Percentiles rank a stretch among this genome's conserved stretches.
Conservation (phyloP, 2,797 vertebrate species). For the Poeciliopsis gracilis region DNA sequence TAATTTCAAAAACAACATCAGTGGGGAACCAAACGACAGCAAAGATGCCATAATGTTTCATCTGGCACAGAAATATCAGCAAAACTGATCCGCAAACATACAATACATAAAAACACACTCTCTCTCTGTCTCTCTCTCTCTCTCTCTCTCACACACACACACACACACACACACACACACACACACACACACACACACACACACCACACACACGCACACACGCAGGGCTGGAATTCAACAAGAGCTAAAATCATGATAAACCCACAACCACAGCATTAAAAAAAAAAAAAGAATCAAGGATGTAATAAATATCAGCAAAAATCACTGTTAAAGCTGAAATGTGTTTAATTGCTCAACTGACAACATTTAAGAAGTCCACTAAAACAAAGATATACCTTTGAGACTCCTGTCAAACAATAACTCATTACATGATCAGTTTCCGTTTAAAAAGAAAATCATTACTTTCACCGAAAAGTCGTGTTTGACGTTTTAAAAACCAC, state of each 20-base stretch:
- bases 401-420: conserved; percentile 38
- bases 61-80: conserved; percentile 50
- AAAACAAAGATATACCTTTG: conserved; percentile 58
- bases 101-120: conserved; percentile 7
- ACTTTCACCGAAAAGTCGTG: conserved; percentile 31
- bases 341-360: conserved; percentile 70
- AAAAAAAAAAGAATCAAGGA: conserved; percentile 64
- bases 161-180: conserved; percentile 24
- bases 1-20: conserved; percentile 53
- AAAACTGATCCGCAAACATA: conserved; percentile 32
- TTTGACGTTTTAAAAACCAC: conserved; percentile 35
- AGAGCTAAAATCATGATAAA: conserved; percentile 56
- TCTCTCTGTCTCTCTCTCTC: conserved; percentile 1
- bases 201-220: conserved; percentile 20
- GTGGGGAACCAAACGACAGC: conserved; percentile 45
- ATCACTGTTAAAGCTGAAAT: conserved; percentile 82
- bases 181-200: conserved; percentile 17
- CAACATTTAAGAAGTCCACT: conserved; percentile 60
- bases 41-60: conserved; percentile 62
- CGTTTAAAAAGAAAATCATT: conserved; percentile 47
- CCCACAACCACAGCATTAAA: conserved; percentile 69
- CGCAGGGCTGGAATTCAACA: conserved; percentile 51
- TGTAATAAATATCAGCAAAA: conserved; percentile 80
- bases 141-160: conserved; percentile 4
- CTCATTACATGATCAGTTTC: conserved; percentile 15